These are phyloP conservation scores for Danio aesculapii DNA, from an alignment of 2,797 vertebrate genomes.

Conservation along the genomic window DNA sequence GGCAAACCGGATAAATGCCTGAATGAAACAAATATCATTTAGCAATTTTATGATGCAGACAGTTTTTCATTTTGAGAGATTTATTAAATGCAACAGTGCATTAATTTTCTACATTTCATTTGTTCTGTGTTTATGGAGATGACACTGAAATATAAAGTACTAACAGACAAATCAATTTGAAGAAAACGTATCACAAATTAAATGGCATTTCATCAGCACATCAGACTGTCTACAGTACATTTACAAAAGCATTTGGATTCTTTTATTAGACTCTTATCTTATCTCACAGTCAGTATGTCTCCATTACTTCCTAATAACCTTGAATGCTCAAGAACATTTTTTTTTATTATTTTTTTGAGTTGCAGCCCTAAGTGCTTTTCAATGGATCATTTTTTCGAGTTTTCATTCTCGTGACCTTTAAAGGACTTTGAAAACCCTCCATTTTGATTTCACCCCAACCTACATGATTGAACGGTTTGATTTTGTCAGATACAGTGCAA, in stretches of 20 bases:
- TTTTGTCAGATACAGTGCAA: constrained; percentile 34
- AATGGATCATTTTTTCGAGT: constrained; percentile 19
- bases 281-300: neutral
- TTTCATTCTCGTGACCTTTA: constrained; percentile 39
- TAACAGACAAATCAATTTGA: neutral
- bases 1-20: neutral
- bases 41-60: neutral
- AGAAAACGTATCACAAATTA: neutral
- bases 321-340: neutral
- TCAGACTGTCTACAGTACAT: neutral
- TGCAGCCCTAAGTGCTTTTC: neutral
- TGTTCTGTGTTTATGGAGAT: neutral
- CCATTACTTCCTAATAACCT: constrained; percentile 23
- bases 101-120: neutral
- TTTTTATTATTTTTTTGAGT: neutral
- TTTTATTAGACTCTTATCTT: constrained; percentile 3
- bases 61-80: constrained; percentile 1
- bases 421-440: constrained; percentile 40
- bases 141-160: neutral
- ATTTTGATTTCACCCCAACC: constrained; percentile 27
- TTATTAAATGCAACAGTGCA: neutral
- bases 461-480: constrained; percentile 47
- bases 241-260: neutral
- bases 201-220: constrained; percentile 4
- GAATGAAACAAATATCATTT: constrained; percentile 19